Evolutionary conservation across 1,140 invertebrate genomes (phyloP).

Genomic region (Cherax destructor): DNA sequence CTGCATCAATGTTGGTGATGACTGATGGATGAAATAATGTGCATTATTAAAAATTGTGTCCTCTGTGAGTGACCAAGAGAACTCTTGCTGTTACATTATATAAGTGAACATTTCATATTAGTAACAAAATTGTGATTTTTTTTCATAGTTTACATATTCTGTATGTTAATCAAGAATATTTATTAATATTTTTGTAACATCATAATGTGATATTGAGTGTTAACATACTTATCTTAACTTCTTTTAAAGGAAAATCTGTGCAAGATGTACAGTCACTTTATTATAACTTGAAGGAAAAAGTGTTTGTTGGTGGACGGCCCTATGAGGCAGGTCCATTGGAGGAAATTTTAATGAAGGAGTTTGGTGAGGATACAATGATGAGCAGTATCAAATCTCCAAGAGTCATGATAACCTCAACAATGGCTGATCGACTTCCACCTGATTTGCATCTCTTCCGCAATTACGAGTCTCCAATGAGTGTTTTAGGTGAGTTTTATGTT

Average conservation of each 20-base stretch:
- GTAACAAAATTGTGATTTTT: no score
- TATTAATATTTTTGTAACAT: no score
- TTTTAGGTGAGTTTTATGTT: conserved; percentile 77
- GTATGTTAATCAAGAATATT: no score
- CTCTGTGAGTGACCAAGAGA: no score
- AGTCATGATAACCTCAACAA: conserved; percentile 92
- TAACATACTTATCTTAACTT: background rate
- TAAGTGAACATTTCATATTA: no score
- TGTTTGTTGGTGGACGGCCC: conserved; percentile 91
- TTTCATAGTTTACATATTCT: no score
- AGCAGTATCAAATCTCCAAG: conserved; percentile 85
- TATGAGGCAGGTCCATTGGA: conserved; percentile 92
- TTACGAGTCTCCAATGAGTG: conserved; percentile 85
- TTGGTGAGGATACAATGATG: conserved; percentile 91
- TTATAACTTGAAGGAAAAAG: conserved; percentile 93
- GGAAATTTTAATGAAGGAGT: conserved; percentile 89
- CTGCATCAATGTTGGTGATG: no score
- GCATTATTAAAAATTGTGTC: no score
- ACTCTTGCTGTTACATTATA: no score
- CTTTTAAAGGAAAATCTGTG: conserved; percentile 76
- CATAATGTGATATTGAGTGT: no score
- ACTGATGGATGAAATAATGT: no score
- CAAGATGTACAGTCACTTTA: conserved; percentile 85
- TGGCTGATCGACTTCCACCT: conserved; percentile 93
- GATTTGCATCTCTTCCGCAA: conserved; percentile 96